Percentiles rank a stretch among this genome's conserved stretches.
Conservation (phyloP, 1,140 invertebrate species). For the Drusus annulatus region DNA sequence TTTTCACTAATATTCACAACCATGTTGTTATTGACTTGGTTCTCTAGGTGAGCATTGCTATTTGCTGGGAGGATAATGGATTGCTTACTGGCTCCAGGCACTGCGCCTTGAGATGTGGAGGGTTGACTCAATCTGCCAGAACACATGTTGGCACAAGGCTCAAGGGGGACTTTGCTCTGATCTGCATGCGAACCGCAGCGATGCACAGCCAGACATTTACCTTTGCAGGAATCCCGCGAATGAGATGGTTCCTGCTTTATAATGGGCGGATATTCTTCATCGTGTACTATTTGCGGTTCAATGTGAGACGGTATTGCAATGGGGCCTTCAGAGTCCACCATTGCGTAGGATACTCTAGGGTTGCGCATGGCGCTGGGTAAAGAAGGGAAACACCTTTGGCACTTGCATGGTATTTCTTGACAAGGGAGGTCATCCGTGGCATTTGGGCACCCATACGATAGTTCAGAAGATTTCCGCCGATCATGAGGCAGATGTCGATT, state of each 20-base stretch:
- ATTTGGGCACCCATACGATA: constrained; percentile 29
- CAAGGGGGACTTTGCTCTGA: not conserved
- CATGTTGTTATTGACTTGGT: not conserved
- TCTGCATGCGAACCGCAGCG: not conserved
- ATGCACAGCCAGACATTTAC: constrained; percentile 14
- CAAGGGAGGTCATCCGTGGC: constrained; percentile 5
- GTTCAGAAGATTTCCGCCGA: not conserved
- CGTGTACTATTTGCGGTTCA: not conserved
- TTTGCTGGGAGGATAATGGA: not conserved
- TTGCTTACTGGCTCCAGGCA: constrained; percentile 8
- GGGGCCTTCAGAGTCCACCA: constrained; percentile 14
- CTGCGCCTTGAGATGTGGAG: not conserved
- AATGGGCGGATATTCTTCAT: not conserved
- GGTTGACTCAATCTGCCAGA: constrained; percentile 16
- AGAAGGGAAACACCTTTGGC: constrained; percentile 51
- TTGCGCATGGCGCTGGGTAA: constrained; percentile 42
- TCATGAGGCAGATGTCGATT: not conserved
- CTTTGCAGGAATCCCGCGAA: constrained; percentile 17
- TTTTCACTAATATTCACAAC: not conserved
- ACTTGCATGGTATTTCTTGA: constrained; percentile 49
- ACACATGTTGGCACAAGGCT: constrained; percentile 11
- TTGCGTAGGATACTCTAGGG: not conserved
- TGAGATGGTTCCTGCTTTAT: constrained; percentile 11
- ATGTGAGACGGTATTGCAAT: not conserved
- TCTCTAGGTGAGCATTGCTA: constrained; percentile 2